phyloP scores from a whole-genome alignment of 2,888 invertebrate species.

The Polydrusus cervinus region DNA sequence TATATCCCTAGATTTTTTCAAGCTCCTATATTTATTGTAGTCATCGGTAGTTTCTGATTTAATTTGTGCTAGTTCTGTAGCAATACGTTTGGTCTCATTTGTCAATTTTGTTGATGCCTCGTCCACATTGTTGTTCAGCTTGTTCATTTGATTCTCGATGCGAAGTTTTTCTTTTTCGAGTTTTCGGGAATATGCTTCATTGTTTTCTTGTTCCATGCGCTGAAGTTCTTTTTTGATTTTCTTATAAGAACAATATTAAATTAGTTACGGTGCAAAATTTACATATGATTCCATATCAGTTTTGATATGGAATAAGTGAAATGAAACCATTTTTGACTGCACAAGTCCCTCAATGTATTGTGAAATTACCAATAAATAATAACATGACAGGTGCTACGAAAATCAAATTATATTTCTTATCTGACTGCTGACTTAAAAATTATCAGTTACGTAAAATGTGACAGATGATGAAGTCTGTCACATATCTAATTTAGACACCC shows the following conservation, averaged over 20 bases:
- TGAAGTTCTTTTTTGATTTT: slow-evolving; percentile 22
- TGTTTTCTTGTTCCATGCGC: neutral
- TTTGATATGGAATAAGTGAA: too few relatives aligned
- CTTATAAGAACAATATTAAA: slow-evolving; percentile 25
- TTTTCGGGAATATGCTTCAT: neutral
- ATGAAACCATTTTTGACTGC: too few relatives aligned
- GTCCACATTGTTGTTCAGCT: neutral
- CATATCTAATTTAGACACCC: too few relatives aligned
- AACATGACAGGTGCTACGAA: too few relatives aligned
- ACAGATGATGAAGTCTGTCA: too few relatives aligned
- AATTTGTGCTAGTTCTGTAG: neutral
- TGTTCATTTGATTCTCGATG: neutral
- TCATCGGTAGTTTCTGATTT: slow-evolving; percentile 3
- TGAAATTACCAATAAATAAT: too few relatives aligned
- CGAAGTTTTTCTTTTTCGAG: neutral
- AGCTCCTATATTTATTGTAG: slow-evolving; percentile 25
- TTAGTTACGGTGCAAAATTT: too few relatives aligned
- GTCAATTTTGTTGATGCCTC: neutral
- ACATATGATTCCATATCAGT: too few relatives aligned
- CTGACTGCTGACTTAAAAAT: too few relatives aligned
- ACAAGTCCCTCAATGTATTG: too few relatives aligned
- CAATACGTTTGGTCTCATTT: slow-evolving; percentile 1
- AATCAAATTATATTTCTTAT: too few relatives aligned
- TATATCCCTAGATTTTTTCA: slow-evolving; percentile 59
- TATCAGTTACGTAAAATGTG: too few relatives aligned